Conservation (phyloP, 2,888 invertebrate species). For the Polietes domitor region DNA sequence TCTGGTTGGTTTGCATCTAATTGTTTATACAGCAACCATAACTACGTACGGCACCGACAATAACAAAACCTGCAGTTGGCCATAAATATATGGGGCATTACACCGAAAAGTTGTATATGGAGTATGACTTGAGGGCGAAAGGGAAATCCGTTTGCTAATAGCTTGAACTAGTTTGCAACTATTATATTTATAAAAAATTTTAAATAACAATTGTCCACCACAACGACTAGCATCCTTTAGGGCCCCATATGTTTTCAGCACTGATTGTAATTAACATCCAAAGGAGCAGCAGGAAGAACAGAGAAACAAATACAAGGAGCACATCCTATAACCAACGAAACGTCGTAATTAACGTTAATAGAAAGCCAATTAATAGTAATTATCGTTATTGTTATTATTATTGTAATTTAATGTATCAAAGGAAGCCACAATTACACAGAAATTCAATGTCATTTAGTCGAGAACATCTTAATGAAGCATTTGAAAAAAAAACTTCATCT, state of each 20-base stretch:
- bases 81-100: too few relatives aligned
- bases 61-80: background rate
- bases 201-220: too few relatives aligned
- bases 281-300: background rate
- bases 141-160: too few relatives aligned
- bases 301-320: slow-evolving; percentile 9
- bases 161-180: too few relatives aligned
- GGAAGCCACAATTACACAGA: slow-evolving; percentile 19
- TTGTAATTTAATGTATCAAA: slow-evolving; percentile 45
- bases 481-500: background rate
- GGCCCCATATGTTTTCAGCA: background rate
- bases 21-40: slow-evolving; percentile 61
- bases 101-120: too few relatives aligned
- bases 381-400: slow-evolving; percentile 49
- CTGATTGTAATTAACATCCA: background rate
- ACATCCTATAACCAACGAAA: slow-evolving; percentile 39
- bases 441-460: slow-evolving; percentile 29
- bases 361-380: slow-evolving; percentile 62
- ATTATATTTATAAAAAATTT: too few relatives aligned
- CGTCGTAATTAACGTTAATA: slow-evolving; percentile 61
- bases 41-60: background rate
- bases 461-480: background rate
- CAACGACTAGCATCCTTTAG: too few relatives aligned
- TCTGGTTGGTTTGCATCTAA: slow-evolving; percentile 58
- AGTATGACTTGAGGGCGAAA: too few relatives aligned